Conservation (phyloP, 2,113 vertebrate species). For the Grus americana region DNA sequence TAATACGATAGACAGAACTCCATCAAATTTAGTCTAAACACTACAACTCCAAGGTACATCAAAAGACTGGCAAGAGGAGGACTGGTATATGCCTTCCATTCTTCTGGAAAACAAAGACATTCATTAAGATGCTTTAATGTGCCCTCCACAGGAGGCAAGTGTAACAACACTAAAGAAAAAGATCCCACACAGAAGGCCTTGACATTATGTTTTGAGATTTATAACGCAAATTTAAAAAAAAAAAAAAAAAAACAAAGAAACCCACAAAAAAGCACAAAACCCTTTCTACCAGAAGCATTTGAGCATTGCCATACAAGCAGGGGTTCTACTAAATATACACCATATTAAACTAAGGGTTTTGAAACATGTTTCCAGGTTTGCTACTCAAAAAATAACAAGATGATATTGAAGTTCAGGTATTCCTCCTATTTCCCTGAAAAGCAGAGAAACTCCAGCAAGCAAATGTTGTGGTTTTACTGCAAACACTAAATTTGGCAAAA, state of each 20-base stretch:
- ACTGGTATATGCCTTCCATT: not conserved
- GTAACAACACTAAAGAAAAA: not conserved
- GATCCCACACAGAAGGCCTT: not conserved
- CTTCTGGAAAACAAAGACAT: not conserved
- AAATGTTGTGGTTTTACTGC: not conserved
- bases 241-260: not conserved
- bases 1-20: conserved; percentile 25
- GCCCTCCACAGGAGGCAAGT: not conserved
- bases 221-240: not conserved
- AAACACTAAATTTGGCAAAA: not conserved
- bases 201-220: not conserved
- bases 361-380: not conserved
- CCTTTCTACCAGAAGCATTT: not conserved
- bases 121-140: not conserved
- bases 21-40: not conserved
- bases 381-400: not conserved
- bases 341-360: not conserved
- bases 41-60: not conserved
- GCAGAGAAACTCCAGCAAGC: not conserved
- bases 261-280: not conserved
- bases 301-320: not conserved
- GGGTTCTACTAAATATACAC: not conserved
- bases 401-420: not conserved
- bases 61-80: not conserved
- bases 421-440: not conserved